Base-by-base conservation (phyloP, 2,888 invertebrate genomes). In the Meandrusa payeni region DNA sequence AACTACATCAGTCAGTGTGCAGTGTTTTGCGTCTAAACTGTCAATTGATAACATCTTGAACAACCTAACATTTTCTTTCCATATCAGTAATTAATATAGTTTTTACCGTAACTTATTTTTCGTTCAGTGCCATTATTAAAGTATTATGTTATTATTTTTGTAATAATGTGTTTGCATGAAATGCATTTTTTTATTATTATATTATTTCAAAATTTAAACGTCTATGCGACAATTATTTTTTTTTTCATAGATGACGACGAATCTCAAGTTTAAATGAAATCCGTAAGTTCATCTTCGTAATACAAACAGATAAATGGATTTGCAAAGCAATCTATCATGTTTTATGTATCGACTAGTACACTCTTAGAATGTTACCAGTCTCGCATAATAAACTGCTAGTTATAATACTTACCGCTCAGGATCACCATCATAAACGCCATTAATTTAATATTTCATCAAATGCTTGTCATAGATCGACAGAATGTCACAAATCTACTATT, bases 71-170 rank as follows among this genome's bases (percentile, higher is more conserved):
- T 54, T 57, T 61, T 59, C 59, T 64, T 69, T 69, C 52, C 49
- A 53, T 52, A 55, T 59, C 55, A 52, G 50, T 65, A 61, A 66
- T 61, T 64, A 60, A 59, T 69, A 60, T 69, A 64, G 57, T 60
- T 62, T 68, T n/a, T 61, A 64, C 66, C 59, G 59, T 68, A 73
- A 54, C 47, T 46, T 71, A 57, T 64, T 71, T 76, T 76, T 76
- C 74, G 61, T 81, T 80, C 79, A 76, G 85, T 85, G 85, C 85
- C 85, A 85, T 85, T 81, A 70, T 72, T 57, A 69, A 76, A 80
- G 79, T 80, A 80, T 85, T 83, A 76, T 73, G 76, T 82, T 83
- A 80, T 82, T 44, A 39, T 43, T 81, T 85, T 79, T 60, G 75
- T 77, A 78, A 77, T 76, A 74, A 76, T 80, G 74, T 78, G 76